Conservation (phyloP, 2,113 vertebrate species). For the Pseudopipra pipra region DNA sequence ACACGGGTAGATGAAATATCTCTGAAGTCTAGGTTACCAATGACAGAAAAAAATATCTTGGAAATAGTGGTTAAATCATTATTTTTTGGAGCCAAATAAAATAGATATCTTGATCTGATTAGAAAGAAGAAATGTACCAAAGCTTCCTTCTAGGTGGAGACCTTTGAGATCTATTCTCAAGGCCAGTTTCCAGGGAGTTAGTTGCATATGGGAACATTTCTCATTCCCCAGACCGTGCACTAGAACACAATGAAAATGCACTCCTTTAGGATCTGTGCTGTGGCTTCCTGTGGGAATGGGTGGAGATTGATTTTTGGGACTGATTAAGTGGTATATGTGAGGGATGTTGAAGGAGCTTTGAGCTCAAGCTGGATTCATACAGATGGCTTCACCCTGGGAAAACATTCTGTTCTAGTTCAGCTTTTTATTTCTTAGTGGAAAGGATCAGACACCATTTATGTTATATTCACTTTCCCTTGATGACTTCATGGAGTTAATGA, state of each 20-base stretch:
- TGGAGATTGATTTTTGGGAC: not conserved
- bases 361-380: not conserved
- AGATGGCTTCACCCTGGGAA: not conserved
- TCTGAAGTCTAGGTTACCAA: not conserved
- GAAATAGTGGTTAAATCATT: not conserved
- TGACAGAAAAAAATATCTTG: not conserved
- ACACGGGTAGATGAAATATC: not conserved
- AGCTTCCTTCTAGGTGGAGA: not conserved
- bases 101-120: not conserved
- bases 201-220: not conserved
- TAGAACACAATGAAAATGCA: not conserved
- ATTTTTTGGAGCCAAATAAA: not conserved
- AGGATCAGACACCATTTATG: not conserved
- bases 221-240: rapidly evolving
- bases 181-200: not conserved
- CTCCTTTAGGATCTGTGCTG: not conserved
- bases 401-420: not conserved
- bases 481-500: not conserved
- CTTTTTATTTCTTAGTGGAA: not conserved
- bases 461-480: not conserved
- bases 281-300: not conserved
- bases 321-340: not conserved
- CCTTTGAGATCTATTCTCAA: not conserved
- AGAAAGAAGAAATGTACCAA: not conserved
- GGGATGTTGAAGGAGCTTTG: not conserved